phyloP scores from a whole-genome alignment of 2,113 vertebrate species.

The Melanerpes formicivorus region DNA sequence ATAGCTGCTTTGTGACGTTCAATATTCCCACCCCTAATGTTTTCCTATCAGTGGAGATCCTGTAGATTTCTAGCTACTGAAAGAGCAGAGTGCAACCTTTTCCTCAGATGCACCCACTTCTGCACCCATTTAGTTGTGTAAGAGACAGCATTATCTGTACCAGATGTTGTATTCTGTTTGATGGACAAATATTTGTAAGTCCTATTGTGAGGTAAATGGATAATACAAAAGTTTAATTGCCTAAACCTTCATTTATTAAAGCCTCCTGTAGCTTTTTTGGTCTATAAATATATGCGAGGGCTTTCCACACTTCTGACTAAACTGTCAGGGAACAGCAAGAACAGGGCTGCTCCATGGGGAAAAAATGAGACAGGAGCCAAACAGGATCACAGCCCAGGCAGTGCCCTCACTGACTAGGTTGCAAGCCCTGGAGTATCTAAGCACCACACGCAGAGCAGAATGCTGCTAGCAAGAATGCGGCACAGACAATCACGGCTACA shows the following conservation, averaged over 20 bases:
- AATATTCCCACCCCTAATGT: conserved; percentile 34
- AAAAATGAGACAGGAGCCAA: not conserved
- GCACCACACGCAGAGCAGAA: not conserved
- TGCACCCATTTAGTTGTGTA: conserved; percentile 43
- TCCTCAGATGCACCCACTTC: conserved; percentile 44
- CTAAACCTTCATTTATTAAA: conserved; percentile 8
- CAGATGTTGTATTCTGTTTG: conserved; percentile 52
- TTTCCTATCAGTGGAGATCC: conserved; percentile 33
- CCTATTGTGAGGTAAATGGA: conserved; percentile 24
- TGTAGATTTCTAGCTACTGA: conserved; percentile 19
- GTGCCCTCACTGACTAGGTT: not conserved
- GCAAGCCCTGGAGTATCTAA: not conserved
- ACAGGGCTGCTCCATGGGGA: not conserved
- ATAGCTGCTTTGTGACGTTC: conserved; percentile 11
- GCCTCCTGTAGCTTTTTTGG: not conserved
- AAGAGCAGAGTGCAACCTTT: conserved; percentile 28
- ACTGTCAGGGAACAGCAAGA: not conserved
- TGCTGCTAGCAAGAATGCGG: not conserved
- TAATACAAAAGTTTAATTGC: conserved; percentile 1
- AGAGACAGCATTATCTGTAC: conserved; percentile 56
- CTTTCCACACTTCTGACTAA: not conserved
- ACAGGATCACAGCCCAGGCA: not conserved
- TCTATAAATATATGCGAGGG: not conserved
- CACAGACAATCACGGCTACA: not conserved
- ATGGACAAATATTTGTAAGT: conserved; percentile 55